These are phyloP conservation scores for Pyrgus malvae DNA, from an alignment of 2,888 invertebrate species.

Conservation along the genomic window DNA sequence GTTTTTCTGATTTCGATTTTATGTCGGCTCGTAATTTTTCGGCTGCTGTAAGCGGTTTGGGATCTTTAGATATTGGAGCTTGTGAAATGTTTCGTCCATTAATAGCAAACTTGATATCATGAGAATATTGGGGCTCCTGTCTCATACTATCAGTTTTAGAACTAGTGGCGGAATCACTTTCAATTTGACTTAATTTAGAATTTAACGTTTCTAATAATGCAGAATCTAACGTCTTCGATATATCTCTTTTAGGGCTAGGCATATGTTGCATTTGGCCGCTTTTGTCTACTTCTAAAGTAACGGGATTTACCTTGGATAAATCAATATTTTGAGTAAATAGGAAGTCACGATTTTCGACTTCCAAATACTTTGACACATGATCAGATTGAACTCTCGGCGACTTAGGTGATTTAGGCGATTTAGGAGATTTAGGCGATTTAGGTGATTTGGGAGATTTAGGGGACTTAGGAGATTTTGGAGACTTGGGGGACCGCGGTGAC, in stretches of 20 bases:
- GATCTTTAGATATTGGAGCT: conserved; percentile 66
- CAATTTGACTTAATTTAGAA: conserved; percentile 88
- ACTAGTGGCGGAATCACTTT: conserved; percentile 89
- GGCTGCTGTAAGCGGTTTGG: conserved; percentile 69
- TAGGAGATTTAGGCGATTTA: conserved; percentile 80
- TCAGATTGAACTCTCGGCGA: conserved; percentile 77
- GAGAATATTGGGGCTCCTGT: conserved; percentile 78
- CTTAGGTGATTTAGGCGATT: conserved; percentile 81
- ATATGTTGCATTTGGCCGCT: conserved; percentile 83
- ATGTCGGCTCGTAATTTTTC: conserved; percentile 77
- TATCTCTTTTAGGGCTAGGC: conserved; percentile 87
- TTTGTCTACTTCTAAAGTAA: conserved; percentile 87
- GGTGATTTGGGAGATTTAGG: conserved; percentile 84
- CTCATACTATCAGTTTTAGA: conserved; percentile 87
- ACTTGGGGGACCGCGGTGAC: conserved; percentile 76
- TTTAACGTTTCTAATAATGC: conserved; percentile 85
- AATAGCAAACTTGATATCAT: conserved; percentile 78
- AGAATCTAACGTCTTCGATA: conserved; percentile 86
- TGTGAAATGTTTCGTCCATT: conserved; percentile 71
- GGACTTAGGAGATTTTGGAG: conserved; percentile 84
- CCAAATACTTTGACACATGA: conserved; percentile 70
- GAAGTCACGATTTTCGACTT: conserved; percentile 83
- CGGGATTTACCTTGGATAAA: conserved; percentile 87
- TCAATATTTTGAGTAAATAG: conserved; percentile 89
- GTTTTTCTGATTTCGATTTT: conserved; percentile 82